Evolutionary conservation across 1,140 invertebrate genomes (phyloP).

Genomic region (Neodiprion virginianus): DNA sequence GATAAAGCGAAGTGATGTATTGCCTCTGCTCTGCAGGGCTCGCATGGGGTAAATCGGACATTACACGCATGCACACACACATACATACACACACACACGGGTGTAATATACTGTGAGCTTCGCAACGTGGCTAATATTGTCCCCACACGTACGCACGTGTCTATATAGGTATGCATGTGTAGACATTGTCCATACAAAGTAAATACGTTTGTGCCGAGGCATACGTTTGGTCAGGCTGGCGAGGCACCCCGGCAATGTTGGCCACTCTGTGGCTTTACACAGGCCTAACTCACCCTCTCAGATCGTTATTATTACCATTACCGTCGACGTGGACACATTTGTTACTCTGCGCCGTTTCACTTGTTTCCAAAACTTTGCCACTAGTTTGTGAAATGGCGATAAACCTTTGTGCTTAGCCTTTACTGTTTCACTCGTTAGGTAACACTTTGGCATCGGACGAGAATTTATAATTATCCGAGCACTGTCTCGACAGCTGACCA

Average conservation of each 20-base stretch:
- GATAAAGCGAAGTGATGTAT: conserved; percentile 7
- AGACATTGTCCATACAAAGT: neutral
- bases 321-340: neutral
- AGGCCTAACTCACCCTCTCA: neutral
- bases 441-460: too few relatives aligned
- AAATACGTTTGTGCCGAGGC: conserved; percentile 2
- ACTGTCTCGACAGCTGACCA: too few relatives aligned
- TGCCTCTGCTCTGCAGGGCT: conserved; percentile 2
- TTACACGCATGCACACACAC: neutral
- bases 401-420: too few relatives aligned
- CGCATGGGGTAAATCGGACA: neutral
- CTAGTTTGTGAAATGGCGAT: too few relatives aligned
- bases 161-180: too few relatives aligned
- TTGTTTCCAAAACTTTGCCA: too few relatives aligned
- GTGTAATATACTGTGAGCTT: neutral
- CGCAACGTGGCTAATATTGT: conserved; percentile 1
- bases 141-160: neutral
- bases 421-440: too few relatives aligned
- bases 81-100: neutral
- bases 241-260: neutral
- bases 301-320: neutral
- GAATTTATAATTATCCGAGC: too few relatives aligned
- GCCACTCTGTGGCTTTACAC: neutral
- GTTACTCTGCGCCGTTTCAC: neutral
- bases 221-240: neutral